Evolutionary conservation across 64 coral and sea anemone genomes (phyloP).

Genomic region (Pachyseris speciosa): DNA sequence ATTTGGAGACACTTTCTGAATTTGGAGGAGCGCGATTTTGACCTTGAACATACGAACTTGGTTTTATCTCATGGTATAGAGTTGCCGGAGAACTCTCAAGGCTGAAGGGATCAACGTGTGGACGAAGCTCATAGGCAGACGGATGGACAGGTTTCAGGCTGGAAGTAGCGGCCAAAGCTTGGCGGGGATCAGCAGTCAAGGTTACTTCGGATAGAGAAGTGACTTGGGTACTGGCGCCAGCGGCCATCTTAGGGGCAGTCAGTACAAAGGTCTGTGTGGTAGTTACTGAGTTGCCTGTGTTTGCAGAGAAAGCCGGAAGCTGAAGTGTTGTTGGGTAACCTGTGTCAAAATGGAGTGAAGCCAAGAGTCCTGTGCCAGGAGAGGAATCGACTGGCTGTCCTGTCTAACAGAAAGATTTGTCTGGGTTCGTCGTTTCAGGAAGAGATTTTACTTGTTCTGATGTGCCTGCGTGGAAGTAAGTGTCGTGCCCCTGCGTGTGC

Average conservation of each 20-base stretch:
- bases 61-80: neutral
- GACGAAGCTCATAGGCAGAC: neutral
- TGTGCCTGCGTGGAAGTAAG: too few relatives aligned
- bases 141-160: neutral
- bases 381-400: neutral
- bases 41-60: neutral
- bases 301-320: neutral
- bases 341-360: neutral
- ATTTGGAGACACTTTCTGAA: conserved; percentile 31
- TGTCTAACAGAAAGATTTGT: too few relatives aligned
- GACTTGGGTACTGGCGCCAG: neutral
- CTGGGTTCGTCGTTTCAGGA: too few relatives aligned
- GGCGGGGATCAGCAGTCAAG: neutral
- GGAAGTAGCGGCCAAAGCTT: neutral
- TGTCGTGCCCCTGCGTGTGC: too few relatives aligned
- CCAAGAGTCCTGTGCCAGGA: neutral
- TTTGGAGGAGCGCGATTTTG: neutral
- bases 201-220: too few relatives aligned
- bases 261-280: neutral
- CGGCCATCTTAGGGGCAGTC: neutral
- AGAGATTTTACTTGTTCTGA: too few relatives aligned
- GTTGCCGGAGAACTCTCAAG: conserved; percentile 3
- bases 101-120: neutral
- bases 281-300: neutral
- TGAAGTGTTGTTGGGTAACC: neutral